A percentile compares a stretch with the other conserved stretches of the same genome.
phyloP scores from a whole-genome alignment of 2,797 vertebrate genomes.

The Phrynocephalus vlangalii region DNA sequence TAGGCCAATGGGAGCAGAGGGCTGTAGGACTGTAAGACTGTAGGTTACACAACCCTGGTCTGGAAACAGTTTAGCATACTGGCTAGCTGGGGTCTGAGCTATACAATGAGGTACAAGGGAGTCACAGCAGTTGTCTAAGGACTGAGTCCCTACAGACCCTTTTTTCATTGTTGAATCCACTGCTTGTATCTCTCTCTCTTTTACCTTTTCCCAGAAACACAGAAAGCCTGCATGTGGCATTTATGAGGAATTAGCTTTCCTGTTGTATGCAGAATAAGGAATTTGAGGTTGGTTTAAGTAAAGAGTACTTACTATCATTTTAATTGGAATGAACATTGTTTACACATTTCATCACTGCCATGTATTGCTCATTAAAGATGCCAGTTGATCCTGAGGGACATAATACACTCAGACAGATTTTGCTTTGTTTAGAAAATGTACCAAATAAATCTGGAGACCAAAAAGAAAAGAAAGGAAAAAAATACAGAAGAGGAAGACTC shows the following conservation, averaged over 20 bases:
- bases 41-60: not conserved
- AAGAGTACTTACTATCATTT: conserved; percentile 39
- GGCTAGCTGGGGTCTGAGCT: not conserved
- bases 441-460: conserved; percentile 1
- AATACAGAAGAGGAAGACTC: not conserved
- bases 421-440: conserved; percentile 41
- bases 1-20: not conserved
- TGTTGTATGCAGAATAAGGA: not conserved
- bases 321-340: conserved; percentile 69
- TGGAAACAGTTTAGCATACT: not conserved
- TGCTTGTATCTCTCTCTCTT: not conserved
- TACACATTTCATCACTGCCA: conserved; percentile 61
- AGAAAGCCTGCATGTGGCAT: not conserved
- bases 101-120: not conserved
- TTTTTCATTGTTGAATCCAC: not conserved
- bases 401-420: conserved; percentile 14
- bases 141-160: not conserved
- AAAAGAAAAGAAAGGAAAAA: not conserved
- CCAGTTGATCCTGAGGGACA: conserved; percentile 25
- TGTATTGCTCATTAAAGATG: conserved; percentile 31
- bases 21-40: too few species aligned
- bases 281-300: conserved; percentile 5
- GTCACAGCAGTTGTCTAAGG: not conserved
- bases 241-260: not conserved
- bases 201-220: not conserved